Base-by-base conservation (phyloP, 2,888 invertebrate species). In the Scrobipalpa atriplicella region DNA sequence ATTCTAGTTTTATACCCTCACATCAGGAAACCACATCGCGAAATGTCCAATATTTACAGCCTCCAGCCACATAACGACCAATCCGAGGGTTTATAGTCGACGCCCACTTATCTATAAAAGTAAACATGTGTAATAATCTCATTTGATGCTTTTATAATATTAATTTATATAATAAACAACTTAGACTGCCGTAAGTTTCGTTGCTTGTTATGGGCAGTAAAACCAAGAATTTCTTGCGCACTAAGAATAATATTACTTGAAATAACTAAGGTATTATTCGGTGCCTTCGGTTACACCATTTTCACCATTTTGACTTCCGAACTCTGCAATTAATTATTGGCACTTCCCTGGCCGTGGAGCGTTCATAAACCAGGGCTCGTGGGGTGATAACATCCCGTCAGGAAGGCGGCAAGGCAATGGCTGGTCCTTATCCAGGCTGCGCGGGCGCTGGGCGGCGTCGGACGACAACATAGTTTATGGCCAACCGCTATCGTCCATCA, bases 391-490 rank as follows among this genome's bases (percentile, higher is more conserved):
- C 58, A 65, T 62, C 65, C 62, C 36, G 29, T 29, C 36, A 7
- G 29, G 58, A 36, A 63, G 18, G 51, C 51, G 51, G 51, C 39
- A 18, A 54, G 10, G 61, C 1, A 9, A 6, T 16, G 16, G 8
- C 2, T 16, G 16, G 1, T 36, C 52, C 63, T 63, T 63, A 63
- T 63, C 63, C 64, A 7, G 63, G 19, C 58, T 66, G 62, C 64
- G 69, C 67, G 62, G 67, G 71, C 65, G 70, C 66, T 66, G 66
- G 79, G 78, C 78, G 77, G 78, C 79, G 83, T 80, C 81, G 75
- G 82, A 81, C 78, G 85, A 86, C 86, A 87, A 81, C 77, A 77
- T 85, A 78, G 76, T 89, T 89, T 89, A 89, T 88, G 83, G 84
- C 75, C 75, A 71, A 72, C 70, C 76, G 72, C 78, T 89, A 90